Evolutionary conservation across 2,888 invertebrate species (phyloP), one percentile per base, ranked within the genome.

Genomic region (Cenopis cana): DNA sequence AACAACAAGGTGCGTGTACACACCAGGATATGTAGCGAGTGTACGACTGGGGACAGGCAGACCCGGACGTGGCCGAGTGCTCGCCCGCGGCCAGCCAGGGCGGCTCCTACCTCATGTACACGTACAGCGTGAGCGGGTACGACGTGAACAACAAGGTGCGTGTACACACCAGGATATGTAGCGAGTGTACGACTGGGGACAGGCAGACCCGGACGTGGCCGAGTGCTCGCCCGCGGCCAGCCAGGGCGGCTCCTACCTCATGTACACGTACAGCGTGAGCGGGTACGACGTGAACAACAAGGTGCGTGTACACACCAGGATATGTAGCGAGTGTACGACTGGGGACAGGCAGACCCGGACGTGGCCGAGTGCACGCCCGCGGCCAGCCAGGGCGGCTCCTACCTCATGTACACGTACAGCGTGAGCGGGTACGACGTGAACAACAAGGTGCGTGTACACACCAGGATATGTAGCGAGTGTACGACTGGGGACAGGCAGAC

Each of bases 401-500:
- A 97, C 87, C 95, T 99, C 64, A 99, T 99, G 98, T 98, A 98
- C 89, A 98, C 98, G 0, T 99, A 98, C 89, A 98, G 98, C 78
- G 98, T 98, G 74, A 98, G 98, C 86, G 99, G 99, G 14, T 99
- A 98, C 83, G 98, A 99, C 88, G 96, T 97, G 70, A 99, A 99
- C 84, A 99, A 99, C 83, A 97, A 98, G 95, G 98, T 97, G 8
- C 50, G 50, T 50, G 18, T 17, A n/a, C n/a, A 29, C 20, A 14
- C 11, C 4, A 50, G 38, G 12, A 11, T 11, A 2, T 4, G 29
- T 29, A 38, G 36, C 6, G 24, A 49, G 98, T 99, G 99, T 69
- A 98, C 98, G 5, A 99, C 93, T 99, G 98, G 98, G 99, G 99
- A 70, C 98, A 5, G 98, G 98, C 99, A 88, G 99, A 99, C 93